Conservation (phyloP, 2,888 invertebrate genomes). For the Odontomyia ornata region DNA sequence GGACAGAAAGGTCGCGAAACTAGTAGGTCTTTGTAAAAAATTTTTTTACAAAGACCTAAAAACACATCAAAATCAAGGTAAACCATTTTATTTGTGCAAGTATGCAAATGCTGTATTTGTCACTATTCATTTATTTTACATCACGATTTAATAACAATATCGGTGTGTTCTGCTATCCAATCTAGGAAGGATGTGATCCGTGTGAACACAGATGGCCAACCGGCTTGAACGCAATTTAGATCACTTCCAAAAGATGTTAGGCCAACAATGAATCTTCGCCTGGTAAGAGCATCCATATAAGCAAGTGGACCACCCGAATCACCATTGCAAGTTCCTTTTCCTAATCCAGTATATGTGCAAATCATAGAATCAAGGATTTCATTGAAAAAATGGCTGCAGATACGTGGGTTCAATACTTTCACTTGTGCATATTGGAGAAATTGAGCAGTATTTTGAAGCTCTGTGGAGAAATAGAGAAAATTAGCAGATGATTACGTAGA, state of each 20-base stretch:
- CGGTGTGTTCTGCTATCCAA: slow-evolving; percentile 56
- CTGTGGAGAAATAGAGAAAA: background rate
- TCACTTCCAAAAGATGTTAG: slow-evolving; percentile 57
- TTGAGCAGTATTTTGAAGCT: background rate
- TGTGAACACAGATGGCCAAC: slow-evolving; percentile 58
- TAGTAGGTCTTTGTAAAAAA: too few species aligned
- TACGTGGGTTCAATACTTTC: slow-evolving; percentile 56
- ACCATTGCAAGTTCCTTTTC: slow-evolving; percentile 58
- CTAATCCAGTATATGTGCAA: slow-evolving; percentile 52
- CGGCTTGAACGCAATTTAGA: slow-evolving; percentile 55
- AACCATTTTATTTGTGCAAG: too few species aligned
- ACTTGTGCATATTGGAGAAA: slow-evolving; percentile 61
- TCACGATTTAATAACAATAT: slow-evolving; percentile 2
- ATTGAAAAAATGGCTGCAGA: slow-evolving; percentile 54
- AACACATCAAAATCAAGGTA: too few species aligned
- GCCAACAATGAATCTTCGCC: slow-evolving; percentile 54
- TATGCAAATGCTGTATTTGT: too few species aligned
- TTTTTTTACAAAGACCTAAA: too few species aligned
- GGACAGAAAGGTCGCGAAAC: too few species aligned
- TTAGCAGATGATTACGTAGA: background rate
- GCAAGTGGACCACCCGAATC: slow-evolving; percentile 61
- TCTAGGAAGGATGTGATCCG: slow-evolving; percentile 56
- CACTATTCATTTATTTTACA: too few species aligned
- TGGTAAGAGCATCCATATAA: slow-evolving; percentile 25
- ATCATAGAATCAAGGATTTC: slow-evolving; percentile 49